phyloP scores from a whole-genome alignment of 2,113 vertebrate genomes.

The Nesogale talazaci region DNA sequence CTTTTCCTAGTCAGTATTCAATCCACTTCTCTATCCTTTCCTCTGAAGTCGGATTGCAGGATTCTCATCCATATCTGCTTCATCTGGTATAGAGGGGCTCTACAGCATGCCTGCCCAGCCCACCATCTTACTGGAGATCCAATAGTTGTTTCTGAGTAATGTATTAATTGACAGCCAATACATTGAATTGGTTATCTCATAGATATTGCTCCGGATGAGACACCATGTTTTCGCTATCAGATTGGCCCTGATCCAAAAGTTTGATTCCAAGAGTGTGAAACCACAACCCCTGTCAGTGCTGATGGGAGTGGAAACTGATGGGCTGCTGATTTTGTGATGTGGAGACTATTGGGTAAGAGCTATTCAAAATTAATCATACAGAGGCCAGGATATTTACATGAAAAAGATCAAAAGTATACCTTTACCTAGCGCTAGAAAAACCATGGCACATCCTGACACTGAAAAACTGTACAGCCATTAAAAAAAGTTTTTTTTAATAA shows the following conservation, averaged over 20 bases:
- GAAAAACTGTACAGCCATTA: not conserved
- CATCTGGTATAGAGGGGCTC: too few species aligned
- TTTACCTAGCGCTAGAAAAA: not conserved
- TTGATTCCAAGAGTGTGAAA: not conserved
- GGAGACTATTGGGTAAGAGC: not conserved
- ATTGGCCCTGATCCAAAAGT: not conserved
- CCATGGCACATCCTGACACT: not conserved
- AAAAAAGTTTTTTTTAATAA: not conserved
- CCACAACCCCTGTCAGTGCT: not conserved
- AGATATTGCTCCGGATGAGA: not conserved
- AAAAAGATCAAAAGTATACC: not conserved
- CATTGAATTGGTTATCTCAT: not conserved
- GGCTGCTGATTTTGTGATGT: not conserved
- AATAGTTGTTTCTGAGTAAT: too few species aligned
- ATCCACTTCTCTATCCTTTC: too few species aligned
- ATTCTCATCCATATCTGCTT: too few species aligned
- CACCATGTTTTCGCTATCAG: slow-evolving; percentile 6
- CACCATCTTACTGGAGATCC: too few species aligned
- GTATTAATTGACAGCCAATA: not conserved
- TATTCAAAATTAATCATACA: not conserved
- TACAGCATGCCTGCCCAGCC: too few species aligned
- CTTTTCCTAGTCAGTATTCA: too few species aligned
- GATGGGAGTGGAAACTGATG: too few species aligned
- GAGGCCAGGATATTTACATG: not conserved
- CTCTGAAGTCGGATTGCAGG: too few species aligned